phyloP scores from a whole-genome alignment of 2,888 invertebrate species.

The Chirona hameri region DNA sequence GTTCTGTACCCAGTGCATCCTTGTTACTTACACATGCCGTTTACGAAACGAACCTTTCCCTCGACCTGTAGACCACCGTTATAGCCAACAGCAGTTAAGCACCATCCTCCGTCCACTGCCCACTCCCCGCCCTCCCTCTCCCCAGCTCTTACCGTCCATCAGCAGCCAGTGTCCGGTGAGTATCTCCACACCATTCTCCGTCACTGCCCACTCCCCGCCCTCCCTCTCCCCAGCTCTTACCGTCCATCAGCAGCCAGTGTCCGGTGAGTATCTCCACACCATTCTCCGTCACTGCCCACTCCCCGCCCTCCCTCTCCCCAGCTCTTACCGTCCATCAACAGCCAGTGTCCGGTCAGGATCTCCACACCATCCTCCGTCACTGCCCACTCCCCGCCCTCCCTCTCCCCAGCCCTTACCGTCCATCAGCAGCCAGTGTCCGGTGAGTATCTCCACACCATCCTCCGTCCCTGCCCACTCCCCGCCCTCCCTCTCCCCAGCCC shows the following conservation, averaged over 20 bases:
- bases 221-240: constrained; percentile 48
- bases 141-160: constrained; percentile 73
- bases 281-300: neutral
- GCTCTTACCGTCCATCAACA: constrained; percentile 84
- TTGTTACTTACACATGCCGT: no score
- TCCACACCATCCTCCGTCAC: neutral
- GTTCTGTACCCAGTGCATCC: no score
- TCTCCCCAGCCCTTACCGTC: constrained; percentile 60
- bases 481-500: neutral
- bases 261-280: constrained; percentile 80
- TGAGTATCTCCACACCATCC: constrained; percentile 73
- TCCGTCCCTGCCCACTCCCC: neutral
- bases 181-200: constrained; percentile 62
- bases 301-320: neutral
- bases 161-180: constrained; percentile 96
- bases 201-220: neutral
- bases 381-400: neutral
- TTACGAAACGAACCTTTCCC: no score
- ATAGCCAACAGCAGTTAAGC: no score
- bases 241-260: constrained; percentile 97
- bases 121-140: neutral
- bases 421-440: constrained; percentile 98
- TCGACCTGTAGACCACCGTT: no score
- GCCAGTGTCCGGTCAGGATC: constrained; percentile 97
- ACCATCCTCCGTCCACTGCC: neutral